Evolutionary conservation across 1,140 invertebrate genomes (phyloP), one percentile per base, ranked within the genome.

Genomic region (Drosophila ercepeae): DNA sequence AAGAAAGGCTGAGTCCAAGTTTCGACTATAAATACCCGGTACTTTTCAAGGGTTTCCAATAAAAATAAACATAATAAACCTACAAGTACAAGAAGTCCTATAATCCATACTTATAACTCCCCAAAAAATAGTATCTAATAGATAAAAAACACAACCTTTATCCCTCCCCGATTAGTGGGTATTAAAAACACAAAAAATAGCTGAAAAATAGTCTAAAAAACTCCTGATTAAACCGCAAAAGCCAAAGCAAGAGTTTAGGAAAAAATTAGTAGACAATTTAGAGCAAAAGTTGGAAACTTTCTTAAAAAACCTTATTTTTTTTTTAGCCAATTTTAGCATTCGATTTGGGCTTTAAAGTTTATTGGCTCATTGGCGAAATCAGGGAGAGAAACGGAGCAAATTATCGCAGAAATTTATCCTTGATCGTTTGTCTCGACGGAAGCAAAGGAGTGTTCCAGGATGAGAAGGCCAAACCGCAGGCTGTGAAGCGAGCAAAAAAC

Each of bases 321-420:
- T 13, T 13, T 34, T 3, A 34, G 34, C 34, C 13, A 4, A 36
- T 36, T 36, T 36, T 36, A n/a, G 60, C 19, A 8, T 36, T 52
- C 34, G 14, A 27, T 36, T 36, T 11, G 34, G n/a, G n/a, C 21
- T 13, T 39, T 39, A 16, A 32, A 32, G 9, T 32, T n/a, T 11
- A 32, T 16, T 16, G 36, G 48, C 25, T 42, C 29, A 48, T 57
- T 23, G 13, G 32, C 27, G 21, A 48, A 52, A 36, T 21, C n/a
- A 5, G 27, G 9, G 7, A 7, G 18, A 3, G 11, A 57, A 46
- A 51, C 19, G 67, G 21, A 19, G 4, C 8, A 63, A 59, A 51
- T 73, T 68, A 68, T 68, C 52, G 29, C 55, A 42, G 16, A 67
- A 76, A 77, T 49, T 73, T 72, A 82, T 77, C 75, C 60, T 29